A percentile compares a stretch with the other conserved stretches of the same genome.
phyloP scores from a whole-genome alignment of 2,888 invertebrate genomes.

The Luffia ferchaultella region DNA sequence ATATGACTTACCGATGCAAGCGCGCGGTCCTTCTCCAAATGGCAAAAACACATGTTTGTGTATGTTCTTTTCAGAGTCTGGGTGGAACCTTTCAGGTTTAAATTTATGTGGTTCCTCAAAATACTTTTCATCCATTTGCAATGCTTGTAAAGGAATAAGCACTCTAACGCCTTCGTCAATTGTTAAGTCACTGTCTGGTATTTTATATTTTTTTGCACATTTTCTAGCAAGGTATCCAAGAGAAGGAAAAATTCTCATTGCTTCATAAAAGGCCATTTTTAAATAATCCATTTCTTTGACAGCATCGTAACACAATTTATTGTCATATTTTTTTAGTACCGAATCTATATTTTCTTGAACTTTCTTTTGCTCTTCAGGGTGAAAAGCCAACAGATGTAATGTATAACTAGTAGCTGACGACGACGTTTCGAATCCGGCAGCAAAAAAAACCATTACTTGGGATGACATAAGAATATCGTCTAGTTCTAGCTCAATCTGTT shows the following conservation, averaged over 20 bases:
- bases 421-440: slow-evolving; percentile 27
- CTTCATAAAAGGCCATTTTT: slow-evolving; percentile 12
- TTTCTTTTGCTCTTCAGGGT: slow-evolving; percentile 22
- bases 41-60: slow-evolving; percentile 19
- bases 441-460: slow-evolving; percentile 15
- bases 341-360: slow-evolving; percentile 21
- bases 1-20: slow-evolving; percentile 18
- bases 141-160: slow-evolving; percentile 20
- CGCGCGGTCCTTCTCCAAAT: slow-evolving; percentile 22
- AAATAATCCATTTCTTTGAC: slow-evolving; percentile 12
- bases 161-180: slow-evolving; percentile 20
- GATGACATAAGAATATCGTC: slow-evolving; percentile 12
- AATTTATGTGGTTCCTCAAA: slow-evolving; percentile 21
- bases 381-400: slow-evolving; percentile 20
- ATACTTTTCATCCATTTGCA: slow-evolving; percentile 22
- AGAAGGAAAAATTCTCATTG: slow-evolving; percentile 12
- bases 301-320: slow-evolving; percentile 14
- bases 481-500: slow-evolving; percentile 24
- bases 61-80: slow-evolving; percentile 13
- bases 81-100: slow-evolving; percentile 21
- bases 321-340: slow-evolving; percentile 10
- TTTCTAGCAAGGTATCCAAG: slow-evolving; percentile 14
- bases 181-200: slow-evolving; percentile 21
- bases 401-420: slow-evolving; percentile 23
- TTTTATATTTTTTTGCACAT: slow-evolving; percentile 24